Conservation (phyloP, 2,797 vertebrate genomes). For the Lacerta agilis region DNA sequence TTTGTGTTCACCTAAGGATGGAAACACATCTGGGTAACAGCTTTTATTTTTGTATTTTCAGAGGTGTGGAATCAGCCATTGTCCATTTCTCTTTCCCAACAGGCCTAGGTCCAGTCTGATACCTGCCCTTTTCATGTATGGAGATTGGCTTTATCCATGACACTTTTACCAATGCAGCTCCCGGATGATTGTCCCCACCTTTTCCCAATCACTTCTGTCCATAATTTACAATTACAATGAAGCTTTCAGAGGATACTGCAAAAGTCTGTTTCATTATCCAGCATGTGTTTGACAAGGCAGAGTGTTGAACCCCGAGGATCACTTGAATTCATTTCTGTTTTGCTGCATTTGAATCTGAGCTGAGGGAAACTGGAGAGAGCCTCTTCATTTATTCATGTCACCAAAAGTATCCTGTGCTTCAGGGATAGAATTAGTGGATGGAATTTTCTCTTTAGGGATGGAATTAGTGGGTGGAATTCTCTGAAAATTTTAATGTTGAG, state of each 20-base stretch:
- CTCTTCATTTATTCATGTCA: not conserved
- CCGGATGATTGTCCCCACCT: not conserved
- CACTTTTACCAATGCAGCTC: not conserved
- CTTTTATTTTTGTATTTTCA: too few relatives aligned
- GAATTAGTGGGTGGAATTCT: too few relatives aligned
- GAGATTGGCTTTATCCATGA: not conserved
- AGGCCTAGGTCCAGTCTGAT: too few relatives aligned
- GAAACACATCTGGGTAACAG: too few relatives aligned
- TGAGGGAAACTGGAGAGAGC: not conserved
- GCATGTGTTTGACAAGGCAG: conserved; percentile 1
- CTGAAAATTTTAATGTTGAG: too few relatives aligned
- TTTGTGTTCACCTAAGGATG: too few relatives aligned
- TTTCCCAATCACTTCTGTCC: not conserved
- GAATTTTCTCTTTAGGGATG: not conserved
- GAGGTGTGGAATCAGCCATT: too few relatives aligned
- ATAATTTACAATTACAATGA: conserved; percentile 22
- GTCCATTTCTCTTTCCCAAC: too few relatives aligned
- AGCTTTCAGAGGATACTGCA: conserved; percentile 2
- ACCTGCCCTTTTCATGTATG: too few relatives aligned
- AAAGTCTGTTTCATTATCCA: conserved; percentile 17
- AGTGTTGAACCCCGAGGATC: conserved; percentile 1
- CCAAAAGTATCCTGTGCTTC: not conserved
- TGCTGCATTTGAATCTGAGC: not conserved
- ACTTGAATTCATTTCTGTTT: conserved; percentile 23
- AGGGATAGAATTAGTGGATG: not conserved